Conservation (phyloP, 2,888 invertebrate genomes). For the Operophtera brumata region DNA sequence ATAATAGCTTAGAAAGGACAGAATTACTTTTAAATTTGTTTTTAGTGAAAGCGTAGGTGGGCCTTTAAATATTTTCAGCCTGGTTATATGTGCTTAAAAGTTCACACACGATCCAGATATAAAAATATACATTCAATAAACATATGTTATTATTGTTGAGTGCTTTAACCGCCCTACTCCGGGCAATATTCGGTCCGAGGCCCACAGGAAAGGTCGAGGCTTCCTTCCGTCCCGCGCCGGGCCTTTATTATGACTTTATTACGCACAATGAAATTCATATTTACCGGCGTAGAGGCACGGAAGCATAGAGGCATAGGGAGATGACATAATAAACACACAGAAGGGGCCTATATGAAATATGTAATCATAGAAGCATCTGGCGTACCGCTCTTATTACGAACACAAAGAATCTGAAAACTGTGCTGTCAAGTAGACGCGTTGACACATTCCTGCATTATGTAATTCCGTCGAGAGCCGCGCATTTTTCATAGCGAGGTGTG, state of each 20-base stretch:
- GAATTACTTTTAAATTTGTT: constrained; percentile 11
- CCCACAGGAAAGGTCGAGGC: constrained; percentile 62
- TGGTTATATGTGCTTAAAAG: background rate
- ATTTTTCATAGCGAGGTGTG: constrained; percentile 73
- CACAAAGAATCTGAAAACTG: constrained; percentile 68
- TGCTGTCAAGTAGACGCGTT: constrained; percentile 48
- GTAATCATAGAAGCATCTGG: constrained; percentile 56
- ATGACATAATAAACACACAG: constrained; percentile 66
- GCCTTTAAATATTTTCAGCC: background rate
- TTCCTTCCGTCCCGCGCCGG: constrained; percentile 63
- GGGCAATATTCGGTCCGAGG: constrained; percentile 39
- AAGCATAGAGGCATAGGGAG: constrained; percentile 52
- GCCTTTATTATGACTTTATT: constrained; percentile 69
- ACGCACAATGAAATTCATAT: constrained; percentile 73
- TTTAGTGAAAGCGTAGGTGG: background rate
- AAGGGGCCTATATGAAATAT: constrained; percentile 52
- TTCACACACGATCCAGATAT: constrained; percentile 19
- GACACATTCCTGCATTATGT: constrained; percentile 72
- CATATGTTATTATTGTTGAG: constrained; percentile 34
- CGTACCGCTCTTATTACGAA: constrained; percentile 63
- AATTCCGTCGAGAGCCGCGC: constrained; percentile 54
- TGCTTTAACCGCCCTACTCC: constrained; percentile 23
- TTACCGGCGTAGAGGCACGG: constrained; percentile 43
- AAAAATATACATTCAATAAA: constrained; percentile 33
- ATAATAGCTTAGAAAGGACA: background rate